These are phyloP conservation scores for Peromyscus leucopus DNA, from an alignment of 2,113 vertebrate species.

Conservation along the genomic window DNA sequence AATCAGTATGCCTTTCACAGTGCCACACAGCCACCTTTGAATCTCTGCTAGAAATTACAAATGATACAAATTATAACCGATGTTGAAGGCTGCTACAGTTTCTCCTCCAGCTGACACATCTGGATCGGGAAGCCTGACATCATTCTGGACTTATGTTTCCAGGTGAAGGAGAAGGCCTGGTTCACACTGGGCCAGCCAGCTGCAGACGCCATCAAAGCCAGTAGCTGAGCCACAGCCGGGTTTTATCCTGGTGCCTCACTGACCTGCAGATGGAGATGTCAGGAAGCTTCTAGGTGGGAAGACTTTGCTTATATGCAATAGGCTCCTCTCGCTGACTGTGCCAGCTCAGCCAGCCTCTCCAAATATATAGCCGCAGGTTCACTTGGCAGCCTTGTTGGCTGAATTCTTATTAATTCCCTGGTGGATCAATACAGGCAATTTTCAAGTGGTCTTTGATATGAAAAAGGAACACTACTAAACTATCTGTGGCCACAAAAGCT, in stretches of 20 bases:
- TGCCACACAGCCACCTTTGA: neutral
- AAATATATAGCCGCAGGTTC: neutral
- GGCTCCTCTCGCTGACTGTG: neutral
- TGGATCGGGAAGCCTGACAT: neutral
- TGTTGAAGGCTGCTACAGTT: neutral
- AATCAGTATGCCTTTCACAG: neutral
- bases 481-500: neutral
- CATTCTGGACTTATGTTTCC: neutral
- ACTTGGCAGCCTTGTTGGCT: neutral
- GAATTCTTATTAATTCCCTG: conserved; percentile 52
- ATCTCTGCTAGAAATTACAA: neutral
- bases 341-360: neutral
- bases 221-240: too few species aligned
- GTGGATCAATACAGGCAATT: conserved; percentile 53
- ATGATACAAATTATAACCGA: neutral
- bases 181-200: neutral
- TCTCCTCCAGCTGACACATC: neutral
- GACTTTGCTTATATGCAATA: conserved; percentile 1
- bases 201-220: neutral
- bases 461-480: conserved; percentile 20
- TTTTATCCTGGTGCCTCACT: neutral
- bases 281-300: neutral
- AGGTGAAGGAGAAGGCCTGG: neutral
- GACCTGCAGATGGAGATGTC: neutral
- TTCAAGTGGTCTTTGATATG: conserved; percentile 49